These are phyloP conservation scores for Decapterus maruadsi DNA, from an alignment of 2,797 vertebrate genomes.

Conservation along the genomic window DNA sequence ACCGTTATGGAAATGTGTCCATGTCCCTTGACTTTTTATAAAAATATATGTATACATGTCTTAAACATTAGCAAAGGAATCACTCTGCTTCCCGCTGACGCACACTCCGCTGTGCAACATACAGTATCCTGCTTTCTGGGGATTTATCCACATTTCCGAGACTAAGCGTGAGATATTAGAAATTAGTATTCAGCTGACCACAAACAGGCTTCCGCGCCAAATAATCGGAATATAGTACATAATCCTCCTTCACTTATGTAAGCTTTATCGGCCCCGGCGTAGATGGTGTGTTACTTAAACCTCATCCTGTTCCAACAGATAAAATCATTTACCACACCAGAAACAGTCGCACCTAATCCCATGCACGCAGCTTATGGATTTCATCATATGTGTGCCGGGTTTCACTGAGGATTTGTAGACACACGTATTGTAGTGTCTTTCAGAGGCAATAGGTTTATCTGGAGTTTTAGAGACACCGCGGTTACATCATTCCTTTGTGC, in stretches of 20 bases:
- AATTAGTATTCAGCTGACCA: constrained; percentile 70
- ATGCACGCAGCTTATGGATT: constrained; percentile 73
- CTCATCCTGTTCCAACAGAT: constrained; percentile 73
- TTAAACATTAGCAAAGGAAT: constrained; percentile 21
- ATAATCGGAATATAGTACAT: constrained; percentile 64
- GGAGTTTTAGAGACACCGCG: constrained; percentile 56
- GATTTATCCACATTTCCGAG: constrained; percentile 51
- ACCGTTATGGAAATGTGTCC: constrained; percentile 24
- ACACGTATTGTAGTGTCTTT: constrained; percentile 65
- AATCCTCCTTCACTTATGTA: constrained; percentile 74
- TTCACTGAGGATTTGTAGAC: constrained; percentile 68
- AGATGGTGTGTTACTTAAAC: constrained; percentile 73
- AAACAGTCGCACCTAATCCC: constrained; percentile 72
- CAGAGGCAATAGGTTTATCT: constrained; percentile 73
- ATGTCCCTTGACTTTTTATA: background rate
- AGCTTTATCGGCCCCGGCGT: constrained; percentile 55
- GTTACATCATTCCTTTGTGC: constrained; percentile 78
- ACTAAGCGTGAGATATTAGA: constrained; percentile 61
- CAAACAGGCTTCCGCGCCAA: constrained; percentile 63
- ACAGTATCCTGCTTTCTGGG: constrained; percentile 34
- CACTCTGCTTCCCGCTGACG: constrained; percentile 13
- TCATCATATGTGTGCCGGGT: constrained; percentile 71
- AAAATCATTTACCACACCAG: constrained; percentile 75
- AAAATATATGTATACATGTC: background rate
- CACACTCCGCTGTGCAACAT: constrained; percentile 16